Conservation (phyloP, 2,888 invertebrate species). For the Nysson spinosus region DNA sequence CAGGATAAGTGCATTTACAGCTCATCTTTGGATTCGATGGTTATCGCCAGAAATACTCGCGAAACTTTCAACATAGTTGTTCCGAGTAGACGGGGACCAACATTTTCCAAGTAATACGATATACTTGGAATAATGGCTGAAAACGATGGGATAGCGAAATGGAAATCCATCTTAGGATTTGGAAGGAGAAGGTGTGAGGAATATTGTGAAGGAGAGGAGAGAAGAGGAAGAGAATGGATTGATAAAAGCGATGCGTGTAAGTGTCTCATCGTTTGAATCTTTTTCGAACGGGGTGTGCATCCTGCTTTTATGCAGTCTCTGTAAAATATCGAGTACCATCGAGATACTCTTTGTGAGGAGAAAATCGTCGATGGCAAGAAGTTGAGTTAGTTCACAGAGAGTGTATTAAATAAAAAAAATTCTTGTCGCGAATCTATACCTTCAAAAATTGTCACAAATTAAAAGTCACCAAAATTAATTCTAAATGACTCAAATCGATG, state of each 20-base stretch:
- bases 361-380: neutral
- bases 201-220: neutral
- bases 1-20: conserved; percentile 11
- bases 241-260: conserved; percentile 10
- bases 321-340: conserved; percentile 1
- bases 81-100: conserved; percentile 33
- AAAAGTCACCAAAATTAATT: too few species aligned
- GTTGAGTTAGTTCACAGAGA: too few species aligned
- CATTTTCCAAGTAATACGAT: conserved; percentile 45
- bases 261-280: conserved; percentile 8
- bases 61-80: conserved; percentile 45
- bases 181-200: neutral
- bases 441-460: too few species aligned
- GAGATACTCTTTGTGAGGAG: neutral
- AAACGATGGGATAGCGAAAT: conserved; percentile 46
- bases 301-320: conserved; percentile 3
- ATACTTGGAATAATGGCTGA: conserved; percentile 34
- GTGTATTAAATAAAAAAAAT: too few species aligned
- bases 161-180: conserved; percentile 29
- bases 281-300: conserved; percentile 3
- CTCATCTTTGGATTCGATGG: conserved; percentile 31
- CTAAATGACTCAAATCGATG: too few species aligned
- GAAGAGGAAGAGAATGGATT: neutral
- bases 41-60: conserved; percentile 50
- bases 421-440: too few species aligned